Conservation (phyloP, 2,113 vertebrate genomes). For the Chaenocephalus aceratus region DNA sequence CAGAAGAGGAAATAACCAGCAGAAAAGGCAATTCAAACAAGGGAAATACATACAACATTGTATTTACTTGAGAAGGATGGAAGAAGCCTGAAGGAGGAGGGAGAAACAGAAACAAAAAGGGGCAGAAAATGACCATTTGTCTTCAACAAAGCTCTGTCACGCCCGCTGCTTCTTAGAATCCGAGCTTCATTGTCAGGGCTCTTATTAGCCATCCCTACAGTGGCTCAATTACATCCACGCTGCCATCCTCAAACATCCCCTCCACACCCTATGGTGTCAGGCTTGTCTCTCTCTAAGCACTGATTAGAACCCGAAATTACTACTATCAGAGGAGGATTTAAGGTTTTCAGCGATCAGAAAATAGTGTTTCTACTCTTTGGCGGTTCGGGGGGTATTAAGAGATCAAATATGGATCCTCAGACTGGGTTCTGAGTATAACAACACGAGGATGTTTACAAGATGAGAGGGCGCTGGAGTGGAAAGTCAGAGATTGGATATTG, state of each 20-base stretch:
- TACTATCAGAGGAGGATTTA: conserved; percentile 57
- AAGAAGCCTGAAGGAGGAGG: not conserved
- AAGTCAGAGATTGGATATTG: conserved; percentile 56
- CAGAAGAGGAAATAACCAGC: not conserved
- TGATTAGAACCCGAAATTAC: conserved; percentile 64
- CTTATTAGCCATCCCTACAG: conserved; percentile 58
- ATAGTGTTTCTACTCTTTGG: conserved; percentile 11
- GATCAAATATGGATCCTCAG: conserved; percentile 49
- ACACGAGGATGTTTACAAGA: conserved; percentile 54
- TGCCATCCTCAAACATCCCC: conserved; percentile 58
- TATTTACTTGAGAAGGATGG: conserved; percentile 1
- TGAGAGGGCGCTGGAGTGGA: conserved; percentile 28
- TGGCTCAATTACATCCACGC: conserved; percentile 67
- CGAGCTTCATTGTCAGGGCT: conserved; percentile 37
- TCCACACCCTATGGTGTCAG: conserved; percentile 19
- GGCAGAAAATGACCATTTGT: conserved; percentile 29
- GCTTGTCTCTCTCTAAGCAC: conserved; percentile 56
- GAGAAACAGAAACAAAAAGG: not conserved
- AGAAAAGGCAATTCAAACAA: not conserved
- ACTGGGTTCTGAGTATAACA: conserved; percentile 33
- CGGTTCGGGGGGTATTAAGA: conserved; percentile 42
- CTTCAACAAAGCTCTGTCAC: conserved; percentile 31
- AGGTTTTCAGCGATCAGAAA: conserved; percentile 40
- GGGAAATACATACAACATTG: not conserved
- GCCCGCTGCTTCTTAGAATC: conserved; percentile 41